Evolutionary conservation across 2,797 vertebrate genomes (phyloP).

Genomic region (Enteromius radiatus): DNA sequence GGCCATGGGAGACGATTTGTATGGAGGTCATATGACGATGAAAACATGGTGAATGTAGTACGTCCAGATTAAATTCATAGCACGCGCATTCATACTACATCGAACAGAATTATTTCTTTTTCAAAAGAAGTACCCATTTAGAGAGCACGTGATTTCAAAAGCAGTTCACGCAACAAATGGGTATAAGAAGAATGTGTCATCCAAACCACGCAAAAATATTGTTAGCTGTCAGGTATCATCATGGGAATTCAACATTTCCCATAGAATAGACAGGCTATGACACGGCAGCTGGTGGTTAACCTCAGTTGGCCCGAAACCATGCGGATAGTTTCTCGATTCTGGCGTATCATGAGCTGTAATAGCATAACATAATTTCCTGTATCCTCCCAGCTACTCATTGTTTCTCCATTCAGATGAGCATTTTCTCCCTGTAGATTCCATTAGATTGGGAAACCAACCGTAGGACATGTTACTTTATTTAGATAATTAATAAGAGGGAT

Average conservation of each 20-base stretch:
- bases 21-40: background rate
- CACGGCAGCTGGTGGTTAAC: slow-evolving; percentile 14
- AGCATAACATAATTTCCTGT: background rate
- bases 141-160: background rate
- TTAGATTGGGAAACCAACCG: background rate
- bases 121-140: background rate
- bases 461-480: slow-evolving; percentile 18
- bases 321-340: background rate
- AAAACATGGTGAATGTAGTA: background rate
- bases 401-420: slow-evolving; percentile 22
- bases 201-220: background rate
- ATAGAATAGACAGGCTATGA: background rate
- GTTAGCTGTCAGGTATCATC: background rate
- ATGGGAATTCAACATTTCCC: background rate
- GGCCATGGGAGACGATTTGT: background rate
- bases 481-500: slow-evolving; percentile 3
- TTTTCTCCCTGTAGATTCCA: slow-evolving; percentile 12
- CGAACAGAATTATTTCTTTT: background rate
- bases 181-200: background rate
- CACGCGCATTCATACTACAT: background rate
- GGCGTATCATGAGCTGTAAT: slow-evolving; percentile 13
- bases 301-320: background rate
- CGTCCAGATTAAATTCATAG: background rate
- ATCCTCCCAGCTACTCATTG: background rate
- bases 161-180: background rate